A percentile compares a stretch with the other conserved stretches of the same genome.
phyloP scores from a whole-genome alignment of 2,113 vertebrate genomes.

The Romanogobio albipinnatus region DNA sequence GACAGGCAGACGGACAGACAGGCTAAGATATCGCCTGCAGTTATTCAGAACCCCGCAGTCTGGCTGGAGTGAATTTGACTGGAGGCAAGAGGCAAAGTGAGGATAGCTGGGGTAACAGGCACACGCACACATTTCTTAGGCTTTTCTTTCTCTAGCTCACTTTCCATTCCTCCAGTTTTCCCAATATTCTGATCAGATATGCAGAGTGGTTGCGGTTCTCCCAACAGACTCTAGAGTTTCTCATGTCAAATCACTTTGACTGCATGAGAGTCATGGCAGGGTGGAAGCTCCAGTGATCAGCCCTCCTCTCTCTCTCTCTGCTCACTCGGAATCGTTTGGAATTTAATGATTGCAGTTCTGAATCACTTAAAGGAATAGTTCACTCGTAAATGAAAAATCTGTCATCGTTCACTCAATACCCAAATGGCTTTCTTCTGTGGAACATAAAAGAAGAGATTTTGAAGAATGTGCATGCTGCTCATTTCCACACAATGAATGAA shows the following conservation, averaged over 20 bases:
- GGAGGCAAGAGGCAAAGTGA: slow-evolving; percentile 52
- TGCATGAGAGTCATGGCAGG: slow-evolving; percentile 26
- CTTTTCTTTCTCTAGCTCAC: slow-evolving; percentile 37
- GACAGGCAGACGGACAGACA: slow-evolving; percentile 35
- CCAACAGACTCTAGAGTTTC: slow-evolving; percentile 58
- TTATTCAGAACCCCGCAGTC: slow-evolving; percentile 52
- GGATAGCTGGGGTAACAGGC: slow-evolving; percentile 21
- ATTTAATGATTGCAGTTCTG: background rate
- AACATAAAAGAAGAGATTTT: background rate
- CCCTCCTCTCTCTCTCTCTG: slow-evolving; percentile 14
- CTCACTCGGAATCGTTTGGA: background rate
- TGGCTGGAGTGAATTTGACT: slow-evolving; percentile 58
- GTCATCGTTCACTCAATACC: background rate
- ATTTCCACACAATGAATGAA: too few relatives aligned
- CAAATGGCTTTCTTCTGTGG: background rate
- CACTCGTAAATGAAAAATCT: background rate
- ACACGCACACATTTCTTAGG: slow-evolving; percentile 8
- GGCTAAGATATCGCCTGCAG: slow-evolving; percentile 57
- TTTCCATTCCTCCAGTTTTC: background rate
- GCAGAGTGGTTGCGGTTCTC: slow-evolving; percentile 44
- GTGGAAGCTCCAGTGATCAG: background rate
- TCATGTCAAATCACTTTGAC: slow-evolving; percentile 45
- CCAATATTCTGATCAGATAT: slow-evolving; percentile 51
- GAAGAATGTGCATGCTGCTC: background rate
- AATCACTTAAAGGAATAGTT: background rate